phyloP scores from a whole-genome alignment of 2,888 invertebrate species.

The Stenolophus ochropezus region DNA sequence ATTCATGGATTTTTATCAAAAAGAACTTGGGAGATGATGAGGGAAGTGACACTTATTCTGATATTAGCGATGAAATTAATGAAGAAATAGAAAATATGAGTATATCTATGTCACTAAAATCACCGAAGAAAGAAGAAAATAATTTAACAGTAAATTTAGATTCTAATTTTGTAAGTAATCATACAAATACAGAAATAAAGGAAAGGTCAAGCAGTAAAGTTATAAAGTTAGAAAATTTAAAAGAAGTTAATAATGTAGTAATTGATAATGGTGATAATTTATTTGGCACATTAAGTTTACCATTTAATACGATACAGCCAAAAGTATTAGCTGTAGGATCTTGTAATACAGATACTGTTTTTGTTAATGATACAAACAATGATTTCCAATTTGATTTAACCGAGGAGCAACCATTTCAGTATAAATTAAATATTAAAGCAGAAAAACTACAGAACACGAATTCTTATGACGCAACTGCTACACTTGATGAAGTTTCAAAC shows the following conservation, averaged over 20 bases:
- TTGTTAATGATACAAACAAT: too few relatives aligned
- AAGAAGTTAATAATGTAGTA: neutral
- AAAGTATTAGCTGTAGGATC: too few relatives aligned
- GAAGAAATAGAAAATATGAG: neutral
- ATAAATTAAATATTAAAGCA: too few relatives aligned
- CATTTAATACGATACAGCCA: too few relatives aligned
- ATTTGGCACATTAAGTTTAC: too few relatives aligned
- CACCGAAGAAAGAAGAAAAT: neutral
- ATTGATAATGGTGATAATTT: too few relatives aligned
- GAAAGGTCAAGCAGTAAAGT: neutral
- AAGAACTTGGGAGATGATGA: constrained; percentile 17
- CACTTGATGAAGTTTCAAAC: neutral
- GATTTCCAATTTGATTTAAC: too few relatives aligned
- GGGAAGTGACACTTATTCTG: constrained; percentile 22
- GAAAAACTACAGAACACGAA: too few relatives aligned
- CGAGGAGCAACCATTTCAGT: too few relatives aligned
- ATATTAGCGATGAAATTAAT: neutral
- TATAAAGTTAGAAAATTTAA: neutral
- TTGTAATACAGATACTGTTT: too few relatives aligned
- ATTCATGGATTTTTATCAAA: constrained; percentile 6
- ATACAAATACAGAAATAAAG: neutral
- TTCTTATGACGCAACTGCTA: neutral
- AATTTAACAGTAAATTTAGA: neutral
- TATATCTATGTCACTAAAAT: neutral
- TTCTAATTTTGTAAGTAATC: neutral